These are phyloP conservation scores for Silurus lanzhouensis DNA, from an alignment of 2,797 vertebrate genomes.

Conservation along the genomic window DNA sequence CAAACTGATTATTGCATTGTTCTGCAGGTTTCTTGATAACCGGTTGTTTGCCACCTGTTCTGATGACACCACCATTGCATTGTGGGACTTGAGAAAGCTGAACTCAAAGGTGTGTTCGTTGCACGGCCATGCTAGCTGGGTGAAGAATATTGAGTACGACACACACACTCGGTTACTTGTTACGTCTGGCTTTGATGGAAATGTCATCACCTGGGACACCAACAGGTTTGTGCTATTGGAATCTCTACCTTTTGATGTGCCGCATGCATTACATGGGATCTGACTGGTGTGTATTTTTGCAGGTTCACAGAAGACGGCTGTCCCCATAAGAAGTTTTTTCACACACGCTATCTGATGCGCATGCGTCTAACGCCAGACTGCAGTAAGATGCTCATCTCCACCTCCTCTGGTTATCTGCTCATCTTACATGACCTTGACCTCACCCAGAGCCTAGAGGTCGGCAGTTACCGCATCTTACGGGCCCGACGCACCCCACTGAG, in stretches of 20 bases:
- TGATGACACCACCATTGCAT: conserved; percentile 96
- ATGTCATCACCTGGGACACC: conserved; percentile 99
- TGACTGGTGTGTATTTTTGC: conserved; percentile 22
- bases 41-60: conserved; percentile 97
- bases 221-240: conserved; percentile 80
- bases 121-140: conserved; percentile 98
- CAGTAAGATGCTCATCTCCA: conserved; percentile 99
- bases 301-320: conserved; percentile 99
- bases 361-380: conserved; percentile 98
- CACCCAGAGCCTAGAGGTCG: conserved; percentile 95
- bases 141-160: conserved; percentile 99
- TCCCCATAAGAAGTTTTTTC: conserved; percentile 99
- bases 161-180: conserved; percentile 94
- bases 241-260: not conserved
- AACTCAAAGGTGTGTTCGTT: conserved; percentile 94
- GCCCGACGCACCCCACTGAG: conserved; percentile 87
- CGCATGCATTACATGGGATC: not conserved
- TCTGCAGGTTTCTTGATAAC: conserved; percentile 92
- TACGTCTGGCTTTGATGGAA: conserved; percentile 96
- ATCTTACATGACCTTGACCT: conserved; percentile 97
- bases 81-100: conserved; percentile 95
- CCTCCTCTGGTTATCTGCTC: conserved; percentile 95
- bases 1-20: not conserved
- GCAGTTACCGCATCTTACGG: conserved; percentile 93
- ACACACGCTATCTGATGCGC: conserved; percentile 96